Percentiles rank a stretch among this genome's conserved stretches.
These are phyloP conservation scores for Fragum sueziense DNA, from an alignment of 2,888 invertebrate genomes.

Conservation along the genomic window DNA sequence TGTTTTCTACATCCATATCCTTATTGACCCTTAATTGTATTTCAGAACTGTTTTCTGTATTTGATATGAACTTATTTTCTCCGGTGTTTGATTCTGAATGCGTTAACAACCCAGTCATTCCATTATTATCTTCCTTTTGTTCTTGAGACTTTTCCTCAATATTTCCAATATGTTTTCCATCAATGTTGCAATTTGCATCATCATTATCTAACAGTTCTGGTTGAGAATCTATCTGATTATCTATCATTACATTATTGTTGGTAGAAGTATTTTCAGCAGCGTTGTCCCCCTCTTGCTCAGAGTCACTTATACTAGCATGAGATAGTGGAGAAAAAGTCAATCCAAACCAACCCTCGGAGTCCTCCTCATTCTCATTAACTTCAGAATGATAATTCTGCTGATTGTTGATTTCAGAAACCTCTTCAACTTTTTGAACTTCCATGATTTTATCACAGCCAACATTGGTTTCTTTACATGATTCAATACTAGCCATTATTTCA, in stretches of 20 bases:
- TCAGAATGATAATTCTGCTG: neutral
- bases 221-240: too few relatives aligned
- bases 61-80: neutral
- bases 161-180: neutral
- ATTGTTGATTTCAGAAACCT: neutral
- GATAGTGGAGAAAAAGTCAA: conserved; percentile 70
- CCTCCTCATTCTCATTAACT: neutral
- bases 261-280: neutral
- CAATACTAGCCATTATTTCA: too few relatives aligned
- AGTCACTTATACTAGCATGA: conserved; percentile 54
- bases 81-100: neutral
- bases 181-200: too few relatives aligned
- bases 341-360: conserved; percentile 48
- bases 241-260: too few relatives aligned
- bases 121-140: neutral
- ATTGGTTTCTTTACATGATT: too few relatives aligned
- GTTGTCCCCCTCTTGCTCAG: conserved; percentile 21
- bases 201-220: too few relatives aligned
- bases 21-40: neutral
- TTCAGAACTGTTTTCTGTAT: neutral
- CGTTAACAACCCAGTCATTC: neutral
- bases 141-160: neutral
- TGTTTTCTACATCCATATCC: neutral
- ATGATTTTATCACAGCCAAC: neutral
- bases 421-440: neutral